These are phyloP conservation scores for Cheilosia grossa DNA, from an alignment of 2,888 invertebrate genomes.

Conservation along the genomic window DNA sequence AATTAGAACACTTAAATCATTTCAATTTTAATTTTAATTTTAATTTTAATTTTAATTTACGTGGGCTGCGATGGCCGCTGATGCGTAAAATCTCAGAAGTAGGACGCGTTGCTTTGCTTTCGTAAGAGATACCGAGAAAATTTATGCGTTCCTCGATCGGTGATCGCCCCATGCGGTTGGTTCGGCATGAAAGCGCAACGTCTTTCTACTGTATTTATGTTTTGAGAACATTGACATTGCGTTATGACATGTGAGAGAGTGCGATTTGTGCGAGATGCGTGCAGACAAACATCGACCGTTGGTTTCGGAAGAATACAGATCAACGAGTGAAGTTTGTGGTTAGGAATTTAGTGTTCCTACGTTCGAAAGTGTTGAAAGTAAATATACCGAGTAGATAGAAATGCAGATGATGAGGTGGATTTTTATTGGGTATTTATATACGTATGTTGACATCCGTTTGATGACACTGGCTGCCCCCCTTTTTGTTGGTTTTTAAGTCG, in stretches of 20 bases:
- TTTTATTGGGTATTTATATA: neutral
- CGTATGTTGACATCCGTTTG: neutral
- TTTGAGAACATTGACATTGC: slow-evolving; percentile 72
- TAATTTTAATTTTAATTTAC: slow-evolving; percentile 7
- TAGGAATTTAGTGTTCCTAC: neutral
- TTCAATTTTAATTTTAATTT: slow-evolving; percentile 8
- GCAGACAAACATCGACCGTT: slow-evolving; percentile 7
- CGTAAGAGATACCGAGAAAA: neutral
- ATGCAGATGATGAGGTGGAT: neutral
- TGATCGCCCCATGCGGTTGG: slow-evolving; percentile 1
- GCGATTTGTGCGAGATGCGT: slow-evolving; percentile 3
- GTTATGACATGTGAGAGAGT: slow-evolving; percentile 17
- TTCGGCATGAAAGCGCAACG: slow-evolving; percentile 1
- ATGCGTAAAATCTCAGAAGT: slow-evolving; percentile 18
- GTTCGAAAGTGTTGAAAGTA: neutral
- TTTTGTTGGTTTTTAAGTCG: too few species aligned
- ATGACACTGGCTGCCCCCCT: too few species aligned
- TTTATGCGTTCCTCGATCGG: slow-evolving; percentile 13
- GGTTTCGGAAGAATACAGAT: slow-evolving; percentile 1
- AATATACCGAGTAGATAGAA: slow-evolving; percentile 2
- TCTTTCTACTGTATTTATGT: slow-evolving; percentile 40
- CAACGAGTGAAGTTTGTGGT: neutral
- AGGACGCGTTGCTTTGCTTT: slow-evolving; percentile 9
- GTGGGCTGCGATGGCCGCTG: slow-evolving; percentile 6
- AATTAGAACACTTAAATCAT: slow-evolving; percentile 46